A percentile compares a stretch with the other conserved stretches of the same genome.
Conservation (phyloP, 2,797 vertebrate species). For the Betta splendens region DNA sequence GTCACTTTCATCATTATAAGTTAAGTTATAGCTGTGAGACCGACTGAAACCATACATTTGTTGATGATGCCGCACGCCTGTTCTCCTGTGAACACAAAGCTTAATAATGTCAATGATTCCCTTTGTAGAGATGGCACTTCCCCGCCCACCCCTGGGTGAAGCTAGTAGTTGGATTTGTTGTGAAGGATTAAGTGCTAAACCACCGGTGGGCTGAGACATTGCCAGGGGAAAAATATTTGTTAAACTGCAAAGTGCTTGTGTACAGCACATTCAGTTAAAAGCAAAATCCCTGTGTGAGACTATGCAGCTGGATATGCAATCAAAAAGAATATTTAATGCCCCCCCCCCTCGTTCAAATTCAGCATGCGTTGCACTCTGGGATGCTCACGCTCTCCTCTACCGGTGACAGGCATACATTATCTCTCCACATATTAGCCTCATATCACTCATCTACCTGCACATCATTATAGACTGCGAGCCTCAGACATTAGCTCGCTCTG, state of each 20-base stretch:
- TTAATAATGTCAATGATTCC: slow-evolving; percentile 79
- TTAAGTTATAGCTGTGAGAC: slow-evolving; percentile 49
- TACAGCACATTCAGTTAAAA: slow-evolving; percentile 79
- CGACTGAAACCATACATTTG: slow-evolving; percentile 52
- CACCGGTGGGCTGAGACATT: slow-evolving; percentile 73
- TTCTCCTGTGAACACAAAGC: slow-evolving; percentile 67
- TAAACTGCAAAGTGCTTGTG: slow-evolving; percentile 81
- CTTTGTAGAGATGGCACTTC: slow-evolving; percentile 72
- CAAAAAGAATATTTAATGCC: slow-evolving; percentile 84
- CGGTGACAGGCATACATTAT: slow-evolving; percentile 68
- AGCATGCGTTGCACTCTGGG: slow-evolving; percentile 57
- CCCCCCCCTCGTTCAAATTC: slow-evolving; percentile 71
- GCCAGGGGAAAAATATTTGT: slow-evolving; percentile 79
- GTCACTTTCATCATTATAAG: slow-evolving; percentile 69
- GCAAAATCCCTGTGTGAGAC: slow-evolving; percentile 73
- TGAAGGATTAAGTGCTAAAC: slow-evolving; percentile 74
- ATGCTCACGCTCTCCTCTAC: slow-evolving; percentile 50
- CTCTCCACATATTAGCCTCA: slow-evolving; percentile 48
- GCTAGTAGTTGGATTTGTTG: slow-evolving; percentile 68
- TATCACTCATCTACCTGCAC: slow-evolving; percentile 38
- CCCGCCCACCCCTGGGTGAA: slow-evolving; percentile 62
- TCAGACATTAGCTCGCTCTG: slow-evolving; percentile 6
- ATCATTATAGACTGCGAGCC: slow-evolving; percentile 31
- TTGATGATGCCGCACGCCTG: slow-evolving; percentile 57
- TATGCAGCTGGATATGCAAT: slow-evolving; percentile 77